Conservation (phyloP, 1,140 invertebrate species). For the Thaumatotibia leucotreta region DNA sequence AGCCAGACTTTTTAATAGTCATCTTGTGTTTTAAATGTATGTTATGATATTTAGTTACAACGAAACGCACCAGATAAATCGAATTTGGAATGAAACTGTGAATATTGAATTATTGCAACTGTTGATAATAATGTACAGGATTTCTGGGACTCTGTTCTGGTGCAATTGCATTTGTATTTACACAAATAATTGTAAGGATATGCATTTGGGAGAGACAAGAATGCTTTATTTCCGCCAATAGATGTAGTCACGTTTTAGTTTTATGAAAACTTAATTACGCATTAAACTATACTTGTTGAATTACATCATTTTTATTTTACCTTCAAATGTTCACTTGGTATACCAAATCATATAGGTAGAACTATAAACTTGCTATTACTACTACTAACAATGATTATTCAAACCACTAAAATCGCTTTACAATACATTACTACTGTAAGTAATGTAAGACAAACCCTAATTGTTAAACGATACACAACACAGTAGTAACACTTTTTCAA, state of each 20-base stretch:
- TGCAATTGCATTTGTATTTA: slow-evolving; percentile 62
- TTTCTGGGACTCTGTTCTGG: slow-evolving; percentile 31
- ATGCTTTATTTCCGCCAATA: slow-evolving; percentile 55
- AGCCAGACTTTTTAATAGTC: not conserved
- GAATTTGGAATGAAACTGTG: slow-evolving; percentile 5
- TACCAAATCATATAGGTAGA: no score
- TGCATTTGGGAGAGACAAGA: slow-evolving; percentile 55
- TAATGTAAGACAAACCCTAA: no score
- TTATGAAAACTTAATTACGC: slow-evolving; percentile 62
- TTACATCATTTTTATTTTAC: slow-evolving; percentile 21
- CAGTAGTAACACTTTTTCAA: no score
- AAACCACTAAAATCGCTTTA: no score
- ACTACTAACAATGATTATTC: no score
- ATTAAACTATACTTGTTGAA: slow-evolving; percentile 65
- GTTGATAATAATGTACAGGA: slow-evolving; percentile 32
- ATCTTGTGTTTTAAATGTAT: not conserved
- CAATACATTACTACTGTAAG: no score
- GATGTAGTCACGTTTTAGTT: slow-evolving; percentile 59
- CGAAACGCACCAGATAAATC: not conserved
- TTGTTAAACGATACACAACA: no score
- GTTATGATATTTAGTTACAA: not conserved
- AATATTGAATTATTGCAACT: slow-evolving; percentile 18
- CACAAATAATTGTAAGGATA: slow-evolving; percentile 40
- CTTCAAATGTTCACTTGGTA: no score
- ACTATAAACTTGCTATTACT: no score